These are phyloP conservation scores for Athetis lepigone DNA, from an alignment of 2,888 invertebrate genomes.

Conservation along the genomic window DNA sequence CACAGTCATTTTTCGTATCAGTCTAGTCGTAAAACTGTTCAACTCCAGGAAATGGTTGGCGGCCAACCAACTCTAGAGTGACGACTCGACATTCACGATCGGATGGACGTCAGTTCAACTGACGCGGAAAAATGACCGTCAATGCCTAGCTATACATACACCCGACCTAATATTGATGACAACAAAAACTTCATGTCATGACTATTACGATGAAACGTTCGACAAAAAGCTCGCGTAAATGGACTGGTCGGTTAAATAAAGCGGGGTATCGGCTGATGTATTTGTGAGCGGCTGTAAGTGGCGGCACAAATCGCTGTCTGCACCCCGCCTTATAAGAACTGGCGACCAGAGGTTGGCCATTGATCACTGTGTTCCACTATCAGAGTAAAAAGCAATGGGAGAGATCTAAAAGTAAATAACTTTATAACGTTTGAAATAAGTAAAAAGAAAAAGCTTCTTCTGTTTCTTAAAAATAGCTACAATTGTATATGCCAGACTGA, in stretches of 20 bases:
- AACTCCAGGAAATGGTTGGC: too few species aligned
- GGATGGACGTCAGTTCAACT: too few species aligned
- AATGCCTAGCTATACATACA: too few species aligned
- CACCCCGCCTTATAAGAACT: slow-evolving; percentile 36
- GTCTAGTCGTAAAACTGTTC: too few species aligned
- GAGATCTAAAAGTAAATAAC: background rate
- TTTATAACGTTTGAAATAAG: too few species aligned
- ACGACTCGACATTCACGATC: too few species aligned
- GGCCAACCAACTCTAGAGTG: too few species aligned
- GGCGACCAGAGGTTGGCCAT: slow-evolving; percentile 12
- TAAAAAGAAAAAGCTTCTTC: too few species aligned
- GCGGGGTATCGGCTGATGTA: slow-evolving; percentile 37
- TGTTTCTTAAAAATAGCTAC: too few species aligned
- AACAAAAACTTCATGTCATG: slow-evolving; percentile 16
- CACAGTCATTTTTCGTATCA: too few species aligned
- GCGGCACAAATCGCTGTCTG: slow-evolving; percentile 35
- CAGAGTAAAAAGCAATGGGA: background rate
- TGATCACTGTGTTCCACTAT: slow-evolving; percentile 7
- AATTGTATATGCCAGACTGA: too few species aligned
- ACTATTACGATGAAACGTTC: slow-evolving; percentile 21
- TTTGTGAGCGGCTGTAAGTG: slow-evolving; percentile 36
- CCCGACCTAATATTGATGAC: slow-evolving; percentile 2
- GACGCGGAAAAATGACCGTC: too few species aligned
- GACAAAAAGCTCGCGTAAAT: slow-evolving; percentile 10
- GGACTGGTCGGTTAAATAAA: slow-evolving; percentile 35